A percentile compares a stretch with the other conserved stretches of the same genome.
Conservation (phyloP, 92 coral and sea anemone genomes). For the Umimayanthus kanabou region DNA sequence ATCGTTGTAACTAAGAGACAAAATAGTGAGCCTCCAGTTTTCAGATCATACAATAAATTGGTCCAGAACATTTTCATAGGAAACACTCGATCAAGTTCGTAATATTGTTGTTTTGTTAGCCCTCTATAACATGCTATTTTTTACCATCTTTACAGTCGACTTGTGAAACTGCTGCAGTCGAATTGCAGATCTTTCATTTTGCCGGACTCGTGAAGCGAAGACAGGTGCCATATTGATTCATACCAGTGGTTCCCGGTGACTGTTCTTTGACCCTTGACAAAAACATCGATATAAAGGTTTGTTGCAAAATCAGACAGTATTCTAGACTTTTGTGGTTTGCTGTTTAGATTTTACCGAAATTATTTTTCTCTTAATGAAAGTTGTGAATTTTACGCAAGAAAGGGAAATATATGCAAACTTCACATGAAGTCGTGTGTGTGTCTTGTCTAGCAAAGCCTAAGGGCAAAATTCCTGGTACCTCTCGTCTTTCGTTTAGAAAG, state of each 20-base stretch:
- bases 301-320: neutral
- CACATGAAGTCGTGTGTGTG: too few relatives aligned
- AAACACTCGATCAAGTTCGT: neutral
- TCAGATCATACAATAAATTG: neutral
- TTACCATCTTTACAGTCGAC: neutral
- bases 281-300: neutral
- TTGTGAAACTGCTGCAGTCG: neutral
- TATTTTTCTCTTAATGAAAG: neutral
- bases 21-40: neutral
- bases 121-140: neutral
- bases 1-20: neutral
- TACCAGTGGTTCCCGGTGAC: constrained; percentile 22
- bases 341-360: neutral
- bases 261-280: constrained; percentile 24
- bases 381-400: neutral
- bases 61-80: neutral
- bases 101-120: neutral
- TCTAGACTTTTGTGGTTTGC: neutral
- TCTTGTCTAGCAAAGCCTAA: neutral
- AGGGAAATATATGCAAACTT: neutral
- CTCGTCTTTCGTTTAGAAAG: neutral
- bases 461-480: constrained; percentile 1
- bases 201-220: neutral
- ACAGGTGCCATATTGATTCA: constrained; percentile 28
- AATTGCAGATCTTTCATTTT: neutral